These are phyloP conservation scores for Onchidella celtica DNA, from an alignment of 2,888 invertebrate species.

Conservation along the genomic window DNA sequence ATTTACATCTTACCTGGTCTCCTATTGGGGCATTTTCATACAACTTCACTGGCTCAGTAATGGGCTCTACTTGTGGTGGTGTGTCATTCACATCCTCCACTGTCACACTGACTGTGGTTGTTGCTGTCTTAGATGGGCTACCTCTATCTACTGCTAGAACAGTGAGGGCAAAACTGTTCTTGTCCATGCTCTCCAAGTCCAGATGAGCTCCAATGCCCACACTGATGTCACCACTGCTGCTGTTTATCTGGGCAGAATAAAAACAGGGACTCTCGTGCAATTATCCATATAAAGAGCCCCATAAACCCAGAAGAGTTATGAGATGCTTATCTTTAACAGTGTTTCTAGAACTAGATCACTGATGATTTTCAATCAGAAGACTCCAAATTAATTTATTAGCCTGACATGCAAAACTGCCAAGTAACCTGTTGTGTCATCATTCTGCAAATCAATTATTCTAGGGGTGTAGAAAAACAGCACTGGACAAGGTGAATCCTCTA, in stretches of 20 bases:
- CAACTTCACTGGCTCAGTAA: not conserved
- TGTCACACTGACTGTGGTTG: slow-evolving; percentile 83
- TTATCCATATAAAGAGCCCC: too few relatives aligned
- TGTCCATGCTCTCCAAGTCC: slow-evolving; percentile 87
- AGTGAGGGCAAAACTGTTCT: slow-evolving; percentile 63
- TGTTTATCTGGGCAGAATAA: slow-evolving; percentile 85
- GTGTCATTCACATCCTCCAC: slow-evolving; percentile 97
- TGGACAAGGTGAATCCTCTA: too few relatives aligned
- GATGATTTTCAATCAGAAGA: too few relatives aligned
- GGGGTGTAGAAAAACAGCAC: too few relatives aligned
- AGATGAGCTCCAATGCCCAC: slow-evolving; percentile 92
- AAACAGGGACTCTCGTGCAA: not conserved
- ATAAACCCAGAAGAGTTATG: too few relatives aligned
- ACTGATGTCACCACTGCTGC: slow-evolving; percentile 88
- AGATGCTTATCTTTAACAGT: too few relatives aligned
- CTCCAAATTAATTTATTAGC: too few relatives aligned
- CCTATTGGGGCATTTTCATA: slow-evolving; percentile 11
- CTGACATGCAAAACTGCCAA: too few relatives aligned
- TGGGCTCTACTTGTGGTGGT: too few relatives aligned
- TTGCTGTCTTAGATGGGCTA: slow-evolving; percentile 51
- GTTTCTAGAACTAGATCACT: too few relatives aligned
- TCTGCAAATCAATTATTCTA: too few relatives aligned
- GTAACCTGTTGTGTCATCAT: too few relatives aligned
- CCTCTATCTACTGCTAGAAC: slow-evolving; percentile 76
- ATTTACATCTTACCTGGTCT: slow-evolving; percentile 2